Percentiles rank a stretch among this genome's conserved stretches.
These are phyloP conservation scores for Poeciliopsis prolifica DNA, from an alignment of 2,113 vertebrate species.

Conservation along the genomic window DNA sequence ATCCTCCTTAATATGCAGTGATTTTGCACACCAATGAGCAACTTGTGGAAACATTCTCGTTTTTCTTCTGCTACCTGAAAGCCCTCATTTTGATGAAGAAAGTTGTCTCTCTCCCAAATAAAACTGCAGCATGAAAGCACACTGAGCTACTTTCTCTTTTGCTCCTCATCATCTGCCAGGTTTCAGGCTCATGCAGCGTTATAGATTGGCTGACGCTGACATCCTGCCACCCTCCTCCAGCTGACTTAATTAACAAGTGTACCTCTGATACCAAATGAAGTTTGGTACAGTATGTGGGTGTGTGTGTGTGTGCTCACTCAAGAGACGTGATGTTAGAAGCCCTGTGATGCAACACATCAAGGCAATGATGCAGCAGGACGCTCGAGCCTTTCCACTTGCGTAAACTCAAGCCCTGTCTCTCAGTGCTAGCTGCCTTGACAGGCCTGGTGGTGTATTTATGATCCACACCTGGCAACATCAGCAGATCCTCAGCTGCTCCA, in stretches of 20 bases:
- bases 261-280: slow-evolving; percentile 28
- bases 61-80: background rate
- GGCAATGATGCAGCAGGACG: slow-evolving; percentile 22
- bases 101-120: background rate
- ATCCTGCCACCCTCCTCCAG: background rate
- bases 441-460: slow-evolving; percentile 43
- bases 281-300: slow-evolving; percentile 9
- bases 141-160: slow-evolving; percentile 5
- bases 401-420: slow-evolving; percentile 10
- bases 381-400: slow-evolving; percentile 23
- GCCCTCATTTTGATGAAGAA: slow-evolving; percentile 5
- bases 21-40: too few species aligned
- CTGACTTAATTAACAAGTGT: slow-evolving; percentile 56
- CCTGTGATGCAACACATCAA: slow-evolving; percentile 29
- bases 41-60: too few species aligned
- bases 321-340: slow-evolving; percentile 14
- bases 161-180: slow-evolving; percentile 28
- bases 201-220: slow-evolving; percentile 24
- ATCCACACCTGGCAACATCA: slow-evolving; percentile 25
- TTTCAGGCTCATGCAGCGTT: slow-evolving; percentile 27
- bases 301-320: slow-evolving; percentile 5
- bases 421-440: slow-evolving; percentile 23
- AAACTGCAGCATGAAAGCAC: slow-evolving; percentile 8
- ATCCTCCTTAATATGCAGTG: too few species aligned
- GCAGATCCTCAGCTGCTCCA: slow-evolving; percentile 36